Evolutionary conservation across 2,113 vertebrate species (phyloP).

Genomic region (Pseudolaguvia tuberculata): DNA sequence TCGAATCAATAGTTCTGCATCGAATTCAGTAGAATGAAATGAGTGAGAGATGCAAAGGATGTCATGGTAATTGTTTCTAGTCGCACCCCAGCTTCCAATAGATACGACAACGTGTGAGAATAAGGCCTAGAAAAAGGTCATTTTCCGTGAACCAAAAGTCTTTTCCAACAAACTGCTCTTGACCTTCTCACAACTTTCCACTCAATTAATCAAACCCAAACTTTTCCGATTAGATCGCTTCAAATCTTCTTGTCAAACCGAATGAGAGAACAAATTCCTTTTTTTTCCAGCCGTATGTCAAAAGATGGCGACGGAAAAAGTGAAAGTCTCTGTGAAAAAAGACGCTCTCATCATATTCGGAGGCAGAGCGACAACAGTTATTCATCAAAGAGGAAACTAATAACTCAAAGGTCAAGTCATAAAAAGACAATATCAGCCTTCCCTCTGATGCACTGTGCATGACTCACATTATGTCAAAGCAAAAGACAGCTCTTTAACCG

Average conservation of each 20-base stretch:
- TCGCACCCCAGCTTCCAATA: slow-evolving; percentile 37
- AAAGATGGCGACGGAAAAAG: slow-evolving; percentile 44
- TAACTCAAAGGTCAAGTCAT: slow-evolving; percentile 76
- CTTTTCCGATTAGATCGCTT: slow-evolving; percentile 55
- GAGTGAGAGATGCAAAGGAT: slow-evolving; percentile 47
- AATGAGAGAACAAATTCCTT: slow-evolving; percentile 42
- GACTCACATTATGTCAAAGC: slow-evolving; percentile 60
- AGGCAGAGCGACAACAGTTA: slow-evolving; percentile 62
- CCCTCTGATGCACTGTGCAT: slow-evolving; percentile 60
- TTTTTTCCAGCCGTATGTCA: slow-evolving; percentile 10
- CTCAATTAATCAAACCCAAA: slow-evolving; percentile 57
- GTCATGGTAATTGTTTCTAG: slow-evolving; percentile 68
- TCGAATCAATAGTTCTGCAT: neutral
- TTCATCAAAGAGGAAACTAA: slow-evolving; percentile 72
- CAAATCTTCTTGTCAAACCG: slow-evolving; percentile 45
- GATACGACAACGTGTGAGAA: slow-evolving; percentile 38
- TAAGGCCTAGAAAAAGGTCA: slow-evolving; percentile 50
- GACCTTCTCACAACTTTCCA: slow-evolving; percentile 61
- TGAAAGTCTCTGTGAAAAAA: slow-evolving; percentile 44
- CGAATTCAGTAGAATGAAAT: slow-evolving; percentile 31
- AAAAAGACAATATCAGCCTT: slow-evolving; percentile 74
- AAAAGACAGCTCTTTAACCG: slow-evolving; percentile 55
- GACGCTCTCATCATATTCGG: slow-evolving; percentile 60
- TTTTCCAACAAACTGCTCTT: slow-evolving; percentile 66
- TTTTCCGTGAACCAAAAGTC: slow-evolving; percentile 68